Conservation (phyloP, 2,797 vertebrate species). For the Dendrocincla fuliginosa region DNA sequence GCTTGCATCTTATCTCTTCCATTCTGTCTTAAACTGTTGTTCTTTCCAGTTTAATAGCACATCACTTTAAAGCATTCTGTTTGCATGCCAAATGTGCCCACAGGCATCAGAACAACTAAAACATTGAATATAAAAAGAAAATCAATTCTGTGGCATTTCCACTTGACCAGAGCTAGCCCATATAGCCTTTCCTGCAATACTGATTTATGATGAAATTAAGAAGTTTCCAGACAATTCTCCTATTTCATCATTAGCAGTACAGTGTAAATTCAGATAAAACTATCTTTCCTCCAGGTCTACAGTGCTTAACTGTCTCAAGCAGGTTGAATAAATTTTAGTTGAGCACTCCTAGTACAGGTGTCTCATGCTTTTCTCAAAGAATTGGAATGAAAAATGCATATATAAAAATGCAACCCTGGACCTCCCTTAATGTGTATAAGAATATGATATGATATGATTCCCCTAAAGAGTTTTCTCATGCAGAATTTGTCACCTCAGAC, state of each 20-base stretch:
- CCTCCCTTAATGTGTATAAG: not conserved
- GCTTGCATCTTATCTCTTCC: not conserved
- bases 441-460: not conserved
- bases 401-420: not conserved
- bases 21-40: not conserved
- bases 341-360: fast-evolving
- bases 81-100: not conserved
- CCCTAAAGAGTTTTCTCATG: not conserved
- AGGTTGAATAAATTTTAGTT: not conserved
- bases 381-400: not conserved
- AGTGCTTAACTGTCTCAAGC: not conserved
- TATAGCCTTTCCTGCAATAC: not conserved
- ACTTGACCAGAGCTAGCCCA: not conserved
- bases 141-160: not conserved
- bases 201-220: not conserved
- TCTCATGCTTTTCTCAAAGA: not conserved
- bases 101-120: not conserved
- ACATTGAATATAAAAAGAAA: not conserved
- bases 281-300: not conserved
- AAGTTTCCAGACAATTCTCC: not conserved
- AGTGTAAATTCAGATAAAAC: not conserved
- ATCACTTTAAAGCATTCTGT: not conserved
- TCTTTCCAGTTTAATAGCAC: not conserved
- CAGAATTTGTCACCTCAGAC: not conserved
- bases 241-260: not conserved